Evolutionary conservation across 2,113 vertebrate genomes (phyloP).

Genomic region (Ramphastos sulfuratus): DNA sequence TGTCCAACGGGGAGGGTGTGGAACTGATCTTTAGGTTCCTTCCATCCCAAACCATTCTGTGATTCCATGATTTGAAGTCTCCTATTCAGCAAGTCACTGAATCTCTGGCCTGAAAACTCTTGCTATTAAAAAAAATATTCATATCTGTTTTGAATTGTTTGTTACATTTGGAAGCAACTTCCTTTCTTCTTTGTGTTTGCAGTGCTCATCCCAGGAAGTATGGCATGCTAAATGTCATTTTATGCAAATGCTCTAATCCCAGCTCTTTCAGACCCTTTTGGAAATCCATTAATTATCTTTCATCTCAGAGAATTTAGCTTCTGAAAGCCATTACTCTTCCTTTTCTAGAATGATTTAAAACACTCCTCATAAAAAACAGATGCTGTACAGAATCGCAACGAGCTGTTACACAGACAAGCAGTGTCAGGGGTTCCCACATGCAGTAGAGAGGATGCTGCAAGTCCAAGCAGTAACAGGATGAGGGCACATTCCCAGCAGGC

Average conservation of each 20-base stretch:
- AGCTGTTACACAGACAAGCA: not conserved
- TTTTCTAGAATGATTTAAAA: not conserved
- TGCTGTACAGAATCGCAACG: not conserved
- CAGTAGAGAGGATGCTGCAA: not conserved
- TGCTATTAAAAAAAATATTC: not conserved
- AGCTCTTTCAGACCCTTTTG: not conserved
- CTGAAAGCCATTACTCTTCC: not conserved
- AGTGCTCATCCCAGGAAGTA: not conserved
- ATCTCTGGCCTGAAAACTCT: not conserved
- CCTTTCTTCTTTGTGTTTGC: not conserved
- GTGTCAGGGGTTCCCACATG: not conserved
- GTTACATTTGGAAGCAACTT: not conserved
- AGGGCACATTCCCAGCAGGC: not conserved
- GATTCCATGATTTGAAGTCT: no score
- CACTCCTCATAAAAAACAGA: not conserved
- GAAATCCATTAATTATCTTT: slow-evolving; percentile 28
- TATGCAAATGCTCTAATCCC: not conserved
- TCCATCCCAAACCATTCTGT: no score
- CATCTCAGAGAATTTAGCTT: not conserved
- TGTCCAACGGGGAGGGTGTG: no score
- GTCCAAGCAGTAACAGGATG: not conserved
- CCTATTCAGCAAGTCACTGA: not conserved
- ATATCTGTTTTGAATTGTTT: not conserved
- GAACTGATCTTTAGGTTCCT: no score
- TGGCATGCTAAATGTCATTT: slow-evolving; percentile 18